These are phyloP conservation scores for Phrynocephalus vlangalii DNA, from an alignment of 2,797 vertebrate species.

Conservation along the genomic window DNA sequence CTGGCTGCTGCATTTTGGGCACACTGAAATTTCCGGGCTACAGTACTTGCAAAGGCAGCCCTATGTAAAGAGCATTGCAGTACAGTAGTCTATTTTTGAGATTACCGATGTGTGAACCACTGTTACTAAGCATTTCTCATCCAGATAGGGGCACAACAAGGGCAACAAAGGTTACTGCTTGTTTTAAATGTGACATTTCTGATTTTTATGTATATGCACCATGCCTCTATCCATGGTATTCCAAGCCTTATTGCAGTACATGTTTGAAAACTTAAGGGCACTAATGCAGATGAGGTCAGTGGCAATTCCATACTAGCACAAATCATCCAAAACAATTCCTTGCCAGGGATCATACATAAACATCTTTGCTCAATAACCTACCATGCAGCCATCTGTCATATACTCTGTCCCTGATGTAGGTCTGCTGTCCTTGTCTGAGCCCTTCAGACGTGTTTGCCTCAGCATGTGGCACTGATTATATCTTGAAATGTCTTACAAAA, in stretches of 20 bases:
- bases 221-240: fast-evolving
- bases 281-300: background rate
- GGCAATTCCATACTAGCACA: conserved; percentile 38
- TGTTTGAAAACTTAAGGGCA: fast-evolving
- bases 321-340: conserved; percentile 41
- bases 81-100: too few species aligned
- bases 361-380: background rate
- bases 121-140: too few species aligned
- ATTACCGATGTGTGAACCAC: too few species aligned
- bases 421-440: conserved; percentile 55
- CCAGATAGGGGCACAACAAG: too few species aligned
- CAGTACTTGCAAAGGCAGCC: too few species aligned
- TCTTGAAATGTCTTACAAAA: conserved; percentile 38
- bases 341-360: conserved; percentile 44
- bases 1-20: too few species aligned
- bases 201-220: conserved; percentile 8
- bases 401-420: background rate
- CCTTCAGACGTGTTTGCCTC: conserved; percentile 17
- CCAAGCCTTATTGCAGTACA: background rate
- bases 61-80: too few species aligned
- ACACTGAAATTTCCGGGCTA: too few species aligned
- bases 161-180: background rate
- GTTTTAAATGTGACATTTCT: background rate
- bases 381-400: background rate
- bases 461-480: background rate